Percentiles rank a stretch among this genome's conserved stretches.
Conservation (phyloP, 2,888 invertebrate genomes). For the Melanchra persicariae region DNA sequence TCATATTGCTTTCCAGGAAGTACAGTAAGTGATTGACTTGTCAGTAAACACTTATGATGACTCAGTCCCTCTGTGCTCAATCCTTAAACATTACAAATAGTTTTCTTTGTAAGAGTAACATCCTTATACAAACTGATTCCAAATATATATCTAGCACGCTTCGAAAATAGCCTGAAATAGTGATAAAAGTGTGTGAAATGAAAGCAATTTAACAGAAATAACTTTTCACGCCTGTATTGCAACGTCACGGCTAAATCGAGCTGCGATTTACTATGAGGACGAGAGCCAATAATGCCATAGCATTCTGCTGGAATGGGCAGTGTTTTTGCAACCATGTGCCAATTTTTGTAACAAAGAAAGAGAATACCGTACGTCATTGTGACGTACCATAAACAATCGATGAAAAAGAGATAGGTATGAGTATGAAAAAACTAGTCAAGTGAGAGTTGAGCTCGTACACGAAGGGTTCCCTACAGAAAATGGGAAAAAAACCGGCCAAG, state of each 20-base stretch:
- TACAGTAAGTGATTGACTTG: background rate
- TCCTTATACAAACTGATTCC: constrained; percentile 20
- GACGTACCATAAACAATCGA: constrained; percentile 19
- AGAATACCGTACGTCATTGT: constrained; percentile 11
- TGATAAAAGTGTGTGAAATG: constrained; percentile 25
- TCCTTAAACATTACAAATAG: background rate
- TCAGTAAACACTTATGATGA: constrained; percentile 2
- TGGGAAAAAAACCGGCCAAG: too few species aligned
- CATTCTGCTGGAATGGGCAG: constrained; percentile 25
- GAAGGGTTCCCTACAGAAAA: too few species aligned
- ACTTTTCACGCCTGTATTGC: constrained; percentile 16
- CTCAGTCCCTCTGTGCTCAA: constrained; percentile 5
- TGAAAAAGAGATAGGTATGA: too few species aligned
- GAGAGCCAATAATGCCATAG: constrained; percentile 42
- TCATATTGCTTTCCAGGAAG: constrained; percentile 24
- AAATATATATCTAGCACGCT: constrained; percentile 37
- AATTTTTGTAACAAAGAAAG: constrained; percentile 38
- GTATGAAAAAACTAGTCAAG: too few species aligned
- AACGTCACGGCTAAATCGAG: constrained; percentile 41
- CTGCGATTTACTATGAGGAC: constrained; percentile 47
- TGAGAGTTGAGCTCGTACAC: too few species aligned
- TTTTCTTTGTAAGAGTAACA: constrained; percentile 22
- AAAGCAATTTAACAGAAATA: constrained; percentile 25
- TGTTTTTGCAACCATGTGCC: constrained; percentile 22
- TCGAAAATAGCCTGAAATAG: constrained; percentile 31